A percentile compares a stretch with the other conserved stretches of the same genome.
Evolutionary conservation across 2,888 invertebrate species (phyloP).

Genomic region (Itoplectis maculator): DNA sequence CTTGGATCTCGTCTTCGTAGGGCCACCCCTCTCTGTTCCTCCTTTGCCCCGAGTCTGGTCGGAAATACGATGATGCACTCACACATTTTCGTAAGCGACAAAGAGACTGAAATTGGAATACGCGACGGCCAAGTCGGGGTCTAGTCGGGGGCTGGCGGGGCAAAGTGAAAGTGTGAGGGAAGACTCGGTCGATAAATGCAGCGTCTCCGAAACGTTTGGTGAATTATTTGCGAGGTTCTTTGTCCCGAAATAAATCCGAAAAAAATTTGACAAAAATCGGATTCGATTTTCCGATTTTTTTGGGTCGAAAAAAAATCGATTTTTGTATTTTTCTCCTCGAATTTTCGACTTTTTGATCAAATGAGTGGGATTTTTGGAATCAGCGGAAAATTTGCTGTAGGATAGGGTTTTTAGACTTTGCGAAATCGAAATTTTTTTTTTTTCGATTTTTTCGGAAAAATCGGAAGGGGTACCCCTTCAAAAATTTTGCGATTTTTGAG

Average conservation of each 20-base stretch:
- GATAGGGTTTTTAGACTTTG: too few species aligned
- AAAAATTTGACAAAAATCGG: neutral
- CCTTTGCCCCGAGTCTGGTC: conserved; percentile 12
- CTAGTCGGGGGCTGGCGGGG: neutral
- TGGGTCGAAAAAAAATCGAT: neutral
- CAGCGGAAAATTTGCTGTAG: too few species aligned
- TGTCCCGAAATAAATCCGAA: neutral
- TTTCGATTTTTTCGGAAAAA: too few species aligned
- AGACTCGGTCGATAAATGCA: conserved; percentile 10
- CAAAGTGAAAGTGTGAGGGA: conserved; percentile 18
- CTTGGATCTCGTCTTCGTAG: too few species aligned
- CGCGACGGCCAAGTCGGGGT: conserved; percentile 20
- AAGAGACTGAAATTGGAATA: conserved; percentile 56
- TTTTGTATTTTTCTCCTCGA: neutral
- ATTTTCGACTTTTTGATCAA: too few species aligned
- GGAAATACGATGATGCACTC: conserved; percentile 58
- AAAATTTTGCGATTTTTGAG: too few species aligned
- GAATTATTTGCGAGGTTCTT: neutral
- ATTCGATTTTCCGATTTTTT: neutral
- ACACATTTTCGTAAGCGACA: conserved; percentile 35
- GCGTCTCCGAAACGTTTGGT: neutral
- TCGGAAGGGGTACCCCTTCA: too few species aligned
- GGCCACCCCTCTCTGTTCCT: conserved; percentile 2
- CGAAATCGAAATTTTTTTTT: too few species aligned
- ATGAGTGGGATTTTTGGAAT: too few species aligned